Base-by-base conservation (phyloP, 2,888 invertebrate genomes). In the Leptura quadrifasciata region DNA sequence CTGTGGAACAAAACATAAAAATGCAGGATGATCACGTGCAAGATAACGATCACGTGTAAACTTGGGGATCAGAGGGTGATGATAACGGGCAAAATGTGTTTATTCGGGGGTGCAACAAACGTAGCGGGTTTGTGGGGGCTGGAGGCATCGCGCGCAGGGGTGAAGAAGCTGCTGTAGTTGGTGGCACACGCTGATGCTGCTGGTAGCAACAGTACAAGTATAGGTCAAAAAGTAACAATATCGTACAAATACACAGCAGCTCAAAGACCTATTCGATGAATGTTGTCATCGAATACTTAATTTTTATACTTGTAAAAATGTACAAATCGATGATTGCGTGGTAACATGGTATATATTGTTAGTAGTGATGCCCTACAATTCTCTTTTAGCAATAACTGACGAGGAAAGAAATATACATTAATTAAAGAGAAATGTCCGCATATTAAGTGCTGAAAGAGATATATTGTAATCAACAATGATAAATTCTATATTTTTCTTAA, bases 21-120 rank as follows among this genome's bases (percentile, higher is more conserved):
- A 61, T 71, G 70, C 61, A 71, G 60, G 70, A 60, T 20, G 24
- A 18, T 54, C 68, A 71, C 70, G 70, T 58, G 70, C 60, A 71
- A 60, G 21, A 52, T 0, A 20, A 60, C 60, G 21, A 17, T 60
- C 60, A 71, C 70, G 60, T 71, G 57, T 57, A 68, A 18, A 57
- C 12, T 71, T 39, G 52, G 24, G 17, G 18, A 47, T 5, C 12
- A 24, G 39, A 17, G 27, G 39, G 20, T 39, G 55, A 17, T 35
- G 57, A 57, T 8, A 67, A 68, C 20, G 31, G 55, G 55, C 52
- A 57, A 64, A 39, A 20, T 52, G 65, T 65, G 52, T 54, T 24
- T 68, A 68, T 68, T 54, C 21, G 24, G 47, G n/a, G 54, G 65
- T 65, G 65, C 65, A 65, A 65, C 24, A 24, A 54, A 65, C 52